These are phyloP conservation scores for Ara ararauna DNA, from an alignment of 2,797 vertebrate genomes.

Conservation along the genomic window DNA sequence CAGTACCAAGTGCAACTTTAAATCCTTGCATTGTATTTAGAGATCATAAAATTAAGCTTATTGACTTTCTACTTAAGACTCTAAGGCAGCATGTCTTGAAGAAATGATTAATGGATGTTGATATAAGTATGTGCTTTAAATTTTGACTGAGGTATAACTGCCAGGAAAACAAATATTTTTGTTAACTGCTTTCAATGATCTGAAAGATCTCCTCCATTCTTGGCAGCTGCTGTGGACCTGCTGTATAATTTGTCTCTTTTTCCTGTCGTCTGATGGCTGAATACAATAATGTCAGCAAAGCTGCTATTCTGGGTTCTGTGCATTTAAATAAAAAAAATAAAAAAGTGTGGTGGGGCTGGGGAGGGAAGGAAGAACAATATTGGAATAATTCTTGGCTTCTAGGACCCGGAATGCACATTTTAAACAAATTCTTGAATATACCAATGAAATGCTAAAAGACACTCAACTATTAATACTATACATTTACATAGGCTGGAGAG, in stretches of 20 bases:
- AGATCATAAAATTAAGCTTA: background rate
- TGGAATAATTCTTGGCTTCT: background rate
- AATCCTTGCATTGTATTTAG: rapidly evolving
- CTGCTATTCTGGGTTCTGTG: background rate
- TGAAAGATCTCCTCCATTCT: background rate
- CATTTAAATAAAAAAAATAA: background rate
- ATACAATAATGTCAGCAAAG: background rate
- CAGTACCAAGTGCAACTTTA: background rate
- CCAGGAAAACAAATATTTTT: background rate
- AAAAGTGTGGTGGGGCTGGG: rapidly evolving
- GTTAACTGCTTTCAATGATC: background rate
- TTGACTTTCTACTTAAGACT: background rate
- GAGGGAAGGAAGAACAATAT: background rate
- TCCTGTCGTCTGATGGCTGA: background rate
- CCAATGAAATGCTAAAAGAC: background rate
- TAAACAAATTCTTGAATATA: background rate
- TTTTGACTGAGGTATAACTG: background rate
- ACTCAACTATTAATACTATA: background rate
- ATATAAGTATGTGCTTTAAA: background rate
- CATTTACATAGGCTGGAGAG: background rate
- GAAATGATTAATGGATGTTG: background rate
- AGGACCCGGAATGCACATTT: background rate
- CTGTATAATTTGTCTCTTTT: background rate
- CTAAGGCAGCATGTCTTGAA: background rate
- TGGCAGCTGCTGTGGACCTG: background rate